A percentile compares a stretch with the other conserved stretches of the same genome.
Conservation (phyloP, 2,113 vertebrate genomes). For the Lepus timidus region DNA sequence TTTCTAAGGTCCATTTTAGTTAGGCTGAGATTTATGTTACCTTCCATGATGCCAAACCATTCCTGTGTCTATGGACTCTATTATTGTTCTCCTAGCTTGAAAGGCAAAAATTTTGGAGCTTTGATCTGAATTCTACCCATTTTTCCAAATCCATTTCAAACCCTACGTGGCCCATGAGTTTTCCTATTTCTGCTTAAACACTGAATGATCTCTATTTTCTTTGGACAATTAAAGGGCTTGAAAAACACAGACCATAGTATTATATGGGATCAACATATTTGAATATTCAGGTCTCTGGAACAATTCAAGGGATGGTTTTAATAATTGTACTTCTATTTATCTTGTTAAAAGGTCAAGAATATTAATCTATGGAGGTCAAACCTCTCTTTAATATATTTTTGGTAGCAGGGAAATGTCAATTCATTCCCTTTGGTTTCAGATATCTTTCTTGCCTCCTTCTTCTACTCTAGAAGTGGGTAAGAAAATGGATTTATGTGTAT, state of each 20-base stretch:
- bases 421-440: background rate
- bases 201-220: background rate
- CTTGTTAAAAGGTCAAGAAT: background rate
- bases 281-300: background rate
- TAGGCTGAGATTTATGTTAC: background rate
- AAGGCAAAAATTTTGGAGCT: background rate
- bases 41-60: background rate
- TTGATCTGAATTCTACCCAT: conserved; percentile 1
- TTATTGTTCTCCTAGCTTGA: background rate
- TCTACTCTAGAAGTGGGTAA: background rate
- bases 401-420: background rate
- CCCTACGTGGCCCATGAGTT: background rate
- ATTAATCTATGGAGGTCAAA: background rate
- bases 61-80: background rate
- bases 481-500: background rate
- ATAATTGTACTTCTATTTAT: background rate
- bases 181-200: background rate
- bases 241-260: background rate
- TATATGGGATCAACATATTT: background rate
- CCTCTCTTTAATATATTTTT: background rate
- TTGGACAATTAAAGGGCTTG: background rate
- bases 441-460: background rate
- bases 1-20: background rate
- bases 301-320: background rate
- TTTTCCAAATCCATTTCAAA: background rate